Evolutionary conservation across 2,888 invertebrate genomes (phyloP).

Genomic region (Sarcophaga rosellei): DNA sequence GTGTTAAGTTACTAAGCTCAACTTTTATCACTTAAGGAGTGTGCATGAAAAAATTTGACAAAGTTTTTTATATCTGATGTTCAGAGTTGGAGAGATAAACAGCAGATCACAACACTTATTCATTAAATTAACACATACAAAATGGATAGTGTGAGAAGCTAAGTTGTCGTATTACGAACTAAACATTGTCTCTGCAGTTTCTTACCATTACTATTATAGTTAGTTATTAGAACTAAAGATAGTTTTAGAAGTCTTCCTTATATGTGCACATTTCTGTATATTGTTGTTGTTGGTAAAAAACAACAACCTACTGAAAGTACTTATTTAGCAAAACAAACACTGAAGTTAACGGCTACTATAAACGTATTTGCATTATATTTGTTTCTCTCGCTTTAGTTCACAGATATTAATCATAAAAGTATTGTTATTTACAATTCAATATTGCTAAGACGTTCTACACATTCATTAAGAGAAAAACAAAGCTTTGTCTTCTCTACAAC

Average conservation of each 20-base stretch:
- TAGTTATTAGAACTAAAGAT: neutral
- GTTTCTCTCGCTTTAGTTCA: neutral
- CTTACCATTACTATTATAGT: neutral
- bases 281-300: neutral
- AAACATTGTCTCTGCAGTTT: neutral
- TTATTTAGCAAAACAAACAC: neutral
- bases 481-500: neutral
- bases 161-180: too few species aligned
- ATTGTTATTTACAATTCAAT: conserved; percentile 26
- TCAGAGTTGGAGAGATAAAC: too few species aligned
- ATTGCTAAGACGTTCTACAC: neutral
- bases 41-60: too few species aligned
- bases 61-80: too few species aligned
- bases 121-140: too few species aligned
- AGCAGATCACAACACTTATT: too few species aligned
- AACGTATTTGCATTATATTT: conserved; percentile 32
- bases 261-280: too few species aligned
- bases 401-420: conserved; percentile 50
- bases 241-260: neutral
- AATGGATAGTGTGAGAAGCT: too few species aligned
- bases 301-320: conserved; percentile 19
- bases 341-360: conserved; percentile 21
- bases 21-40: too few species aligned
- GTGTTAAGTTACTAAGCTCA: too few species aligned
- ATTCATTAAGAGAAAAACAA: neutral